Conservation (phyloP, 2,113 vertebrate genomes). For the Prinia subflava region DNA sequence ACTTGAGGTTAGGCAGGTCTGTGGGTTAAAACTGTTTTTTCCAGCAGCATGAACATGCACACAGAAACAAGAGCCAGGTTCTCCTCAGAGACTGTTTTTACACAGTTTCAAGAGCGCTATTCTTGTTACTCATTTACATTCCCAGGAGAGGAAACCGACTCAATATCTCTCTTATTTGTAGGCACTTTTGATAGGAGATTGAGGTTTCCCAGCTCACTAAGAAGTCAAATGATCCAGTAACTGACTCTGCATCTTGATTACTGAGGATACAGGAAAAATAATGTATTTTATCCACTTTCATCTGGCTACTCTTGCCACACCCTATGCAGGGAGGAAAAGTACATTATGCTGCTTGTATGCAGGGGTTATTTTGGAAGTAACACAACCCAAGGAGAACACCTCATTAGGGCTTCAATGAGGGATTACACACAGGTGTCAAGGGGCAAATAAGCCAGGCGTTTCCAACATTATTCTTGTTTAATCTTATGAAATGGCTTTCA, state of each 20-base stretch:
- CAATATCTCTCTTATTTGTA: constrained; percentile 22
- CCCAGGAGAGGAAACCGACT: constrained; percentile 9
- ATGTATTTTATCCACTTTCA: not conserved
- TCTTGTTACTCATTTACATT: constrained; percentile 31
- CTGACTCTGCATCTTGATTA: not conserved
- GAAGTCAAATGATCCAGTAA: constrained; percentile 32
- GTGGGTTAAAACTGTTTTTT: not conserved
- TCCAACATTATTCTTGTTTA: not conserved
- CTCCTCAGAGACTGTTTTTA: not conserved
- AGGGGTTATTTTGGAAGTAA: not conserved
- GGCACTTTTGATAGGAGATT: constrained; percentile 28
- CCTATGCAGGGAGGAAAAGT: not conserved
- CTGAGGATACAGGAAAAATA: constrained; percentile 11
- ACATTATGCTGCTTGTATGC: not conserved
- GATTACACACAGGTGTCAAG: constrained; percentile 6
- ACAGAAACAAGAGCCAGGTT: not conserved
- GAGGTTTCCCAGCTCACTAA: constrained; percentile 41
- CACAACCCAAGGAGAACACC: not conserved
- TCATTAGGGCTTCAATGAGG: constrained; percentile 3
- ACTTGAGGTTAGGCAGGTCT: not conserved
- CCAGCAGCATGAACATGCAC: not conserved
- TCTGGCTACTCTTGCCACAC: not conserved
- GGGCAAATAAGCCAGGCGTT: constrained; percentile 7
- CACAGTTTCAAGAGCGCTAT: not conserved
- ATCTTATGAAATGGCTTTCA: not conserved